Base-by-base conservation (phyloP, 2,113 vertebrate species). In the Myiozetetes cayanensis region DNA sequence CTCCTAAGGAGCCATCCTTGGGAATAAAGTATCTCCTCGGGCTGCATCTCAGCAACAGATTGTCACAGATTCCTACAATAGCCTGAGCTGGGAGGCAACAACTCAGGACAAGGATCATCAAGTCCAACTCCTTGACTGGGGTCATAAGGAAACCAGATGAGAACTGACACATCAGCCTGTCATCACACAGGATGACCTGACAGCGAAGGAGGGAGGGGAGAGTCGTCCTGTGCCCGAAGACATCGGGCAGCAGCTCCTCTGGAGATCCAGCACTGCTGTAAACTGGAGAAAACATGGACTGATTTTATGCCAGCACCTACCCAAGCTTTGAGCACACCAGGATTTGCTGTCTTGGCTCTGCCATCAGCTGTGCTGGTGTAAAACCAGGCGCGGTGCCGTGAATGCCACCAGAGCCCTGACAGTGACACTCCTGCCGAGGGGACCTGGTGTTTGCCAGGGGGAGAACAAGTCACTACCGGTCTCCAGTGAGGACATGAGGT, bases 81-180 rank as follows among this genome's bases (percentile, higher is more conserved):
- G 28, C 35, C 56, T 50, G 35, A 50, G 27, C 5, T 63, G 56
- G 35, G 43, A 84, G 56, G 35, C 47, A 31, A 21, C 41, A 68
- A 1, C 21, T 47, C 39, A 27, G 41, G 4, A 27, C 21, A 16
- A 63, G 56, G 56, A 84, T 31, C 63, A 41, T 20, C 25, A 15
- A 11, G 14, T 24, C 22, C 65, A 70, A 0, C 63, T 24, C 41
- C 49, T 55, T 12, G 15, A 10, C 0, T 2, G 15, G 10, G 44
- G 66, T 12, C 67, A 35, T 1, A 31, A 71, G 49, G 63, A 72
- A 56, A 35, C 23, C 27, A 43, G 8, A 11, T 33, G 56, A 75
- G 58, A 56, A 53, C 0, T 68, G 68, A 35, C 33, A 25, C 19
- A 18, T 33, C 33, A 86, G 28, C 76, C 59, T 31, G 23, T 18